Evolutionary conservation across 2,888 invertebrate genomes (phyloP).

Genomic region (Aphidius colemani): DNA sequence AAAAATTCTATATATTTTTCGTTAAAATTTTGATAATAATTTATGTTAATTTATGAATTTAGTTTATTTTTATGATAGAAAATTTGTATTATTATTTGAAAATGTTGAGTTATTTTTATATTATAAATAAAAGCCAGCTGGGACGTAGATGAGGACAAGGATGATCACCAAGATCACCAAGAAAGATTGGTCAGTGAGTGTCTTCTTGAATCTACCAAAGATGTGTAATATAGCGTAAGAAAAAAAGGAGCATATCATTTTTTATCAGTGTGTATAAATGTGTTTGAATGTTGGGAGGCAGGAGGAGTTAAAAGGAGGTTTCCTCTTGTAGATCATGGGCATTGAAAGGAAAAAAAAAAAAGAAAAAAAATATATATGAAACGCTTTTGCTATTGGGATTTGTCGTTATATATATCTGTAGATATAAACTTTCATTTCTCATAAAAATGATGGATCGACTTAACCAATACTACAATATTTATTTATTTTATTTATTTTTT

Average conservation of each 20-base stretch:
- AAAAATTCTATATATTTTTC: too few species aligned
- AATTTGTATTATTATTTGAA: neutral
- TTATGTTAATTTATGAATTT: too few species aligned
- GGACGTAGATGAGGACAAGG: too few species aligned
- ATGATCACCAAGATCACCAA: too few species aligned
- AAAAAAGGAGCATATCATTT: neutral
- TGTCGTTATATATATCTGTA: conserved; percentile 32
- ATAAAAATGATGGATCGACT: conserved; percentile 48
- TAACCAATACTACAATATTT: neutral
- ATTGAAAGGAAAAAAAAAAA: conserved; percentile 28
- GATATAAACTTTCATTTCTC: conserved; percentile 36
- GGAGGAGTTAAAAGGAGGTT: neutral
- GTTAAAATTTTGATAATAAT: too few species aligned
- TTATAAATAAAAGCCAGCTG: too few species aligned
- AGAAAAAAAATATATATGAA: conserved; percentile 24
- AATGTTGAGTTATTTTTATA: too few species aligned
- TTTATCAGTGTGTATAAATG: neutral
- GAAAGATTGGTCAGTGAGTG: too few species aligned
- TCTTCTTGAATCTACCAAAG: too few species aligned
- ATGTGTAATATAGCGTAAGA: too few species aligned
- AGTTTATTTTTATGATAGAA: neutral
- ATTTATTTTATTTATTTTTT: neutral
- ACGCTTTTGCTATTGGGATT: conserved; percentile 30
- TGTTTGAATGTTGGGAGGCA: neutral
- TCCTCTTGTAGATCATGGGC: conserved; percentile 16